A percentile compares a stretch with the other conserved stretches of the same genome.
Evolutionary conservation across 2,797 vertebrate species (phyloP).

Genomic region (Dicrostonyx torquatus): DNA sequence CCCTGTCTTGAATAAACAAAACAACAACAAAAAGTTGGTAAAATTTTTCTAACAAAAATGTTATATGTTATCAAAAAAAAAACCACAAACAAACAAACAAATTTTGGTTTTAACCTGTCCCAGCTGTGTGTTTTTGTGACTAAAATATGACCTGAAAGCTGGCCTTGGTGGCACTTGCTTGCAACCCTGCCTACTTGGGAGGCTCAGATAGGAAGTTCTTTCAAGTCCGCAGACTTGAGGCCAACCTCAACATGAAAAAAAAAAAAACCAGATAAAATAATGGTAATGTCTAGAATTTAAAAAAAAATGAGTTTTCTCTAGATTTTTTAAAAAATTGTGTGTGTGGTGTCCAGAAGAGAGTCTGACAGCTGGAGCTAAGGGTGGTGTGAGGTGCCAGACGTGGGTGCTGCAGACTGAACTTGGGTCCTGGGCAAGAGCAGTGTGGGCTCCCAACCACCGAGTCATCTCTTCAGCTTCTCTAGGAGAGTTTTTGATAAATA

Average conservation of each 20-base stretch:
- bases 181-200: not conserved
- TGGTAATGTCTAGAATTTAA: not conserved
- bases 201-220: not conserved
- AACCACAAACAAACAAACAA: too few relatives aligned
- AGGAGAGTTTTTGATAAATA: conserved; percentile 48
- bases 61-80: conserved; percentile 23
- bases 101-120: conserved; percentile 56
- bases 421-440: not conserved
- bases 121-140: not conserved
- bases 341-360: not conserved
- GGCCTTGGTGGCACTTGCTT: not conserved
- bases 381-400: not conserved
- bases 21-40: not conserved
- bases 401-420: not conserved
- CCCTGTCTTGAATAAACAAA: not conserved
- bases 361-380: not conserved
- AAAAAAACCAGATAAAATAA: not conserved
- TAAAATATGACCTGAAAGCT: not conserved
- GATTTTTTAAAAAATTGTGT: not conserved
- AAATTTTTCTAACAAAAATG: conserved; percentile 44
- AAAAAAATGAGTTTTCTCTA: not conserved
- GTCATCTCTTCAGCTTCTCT: not conserved
- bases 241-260: not conserved
- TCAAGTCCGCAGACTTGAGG: not conserved
- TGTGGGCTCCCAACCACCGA: not conserved